These are phyloP conservation scores for Thera obeliscata DNA, from an alignment of 2,888 invertebrate genomes.

Conservation along the genomic window DNA sequence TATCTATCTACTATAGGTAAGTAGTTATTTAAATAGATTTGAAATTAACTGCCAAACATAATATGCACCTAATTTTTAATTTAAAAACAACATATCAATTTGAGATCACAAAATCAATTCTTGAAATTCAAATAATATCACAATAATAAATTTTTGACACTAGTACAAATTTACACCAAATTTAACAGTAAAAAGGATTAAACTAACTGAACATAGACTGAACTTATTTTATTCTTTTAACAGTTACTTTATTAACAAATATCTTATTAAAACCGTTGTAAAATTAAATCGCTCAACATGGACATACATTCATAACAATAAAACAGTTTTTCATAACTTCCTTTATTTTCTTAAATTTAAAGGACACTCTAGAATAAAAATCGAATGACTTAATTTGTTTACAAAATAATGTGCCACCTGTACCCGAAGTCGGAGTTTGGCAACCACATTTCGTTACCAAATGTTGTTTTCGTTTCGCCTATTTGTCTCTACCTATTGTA, in stretches of 20 bases:
- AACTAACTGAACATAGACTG: slow-evolving; percentile 23
- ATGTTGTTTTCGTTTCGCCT: no score
- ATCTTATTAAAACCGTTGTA: not conserved
- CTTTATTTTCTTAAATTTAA: no score
- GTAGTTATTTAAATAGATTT: not conserved
- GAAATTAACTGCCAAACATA: not conserved
- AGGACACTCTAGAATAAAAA: no score
- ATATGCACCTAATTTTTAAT: slow-evolving; percentile 16
- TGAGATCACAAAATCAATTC: slow-evolving; percentile 38
- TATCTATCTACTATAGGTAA: slow-evolving; percentile 1
- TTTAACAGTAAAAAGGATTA: slow-evolving; percentile 30
- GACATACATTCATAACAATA: no score
- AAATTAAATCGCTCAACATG: not conserved
- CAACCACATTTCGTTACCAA: no score
- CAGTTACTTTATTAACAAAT: not conserved
- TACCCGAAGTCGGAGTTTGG: no score
- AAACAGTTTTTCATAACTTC: no score
- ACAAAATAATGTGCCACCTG: no score
- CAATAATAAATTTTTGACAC: slow-evolving; percentile 34
- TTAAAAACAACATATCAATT: slow-evolving; percentile 29
- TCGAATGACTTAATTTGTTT: no score
- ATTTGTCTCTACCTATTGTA: no score
- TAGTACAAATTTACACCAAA: slow-evolving; percentile 14
- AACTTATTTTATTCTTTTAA: not conserved
- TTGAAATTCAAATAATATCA: slow-evolving; percentile 41